These are phyloP conservation scores for Percopsis transmontana DNA, from an alignment of 2,113 vertebrate genomes.

Conservation along the genomic window DNA sequence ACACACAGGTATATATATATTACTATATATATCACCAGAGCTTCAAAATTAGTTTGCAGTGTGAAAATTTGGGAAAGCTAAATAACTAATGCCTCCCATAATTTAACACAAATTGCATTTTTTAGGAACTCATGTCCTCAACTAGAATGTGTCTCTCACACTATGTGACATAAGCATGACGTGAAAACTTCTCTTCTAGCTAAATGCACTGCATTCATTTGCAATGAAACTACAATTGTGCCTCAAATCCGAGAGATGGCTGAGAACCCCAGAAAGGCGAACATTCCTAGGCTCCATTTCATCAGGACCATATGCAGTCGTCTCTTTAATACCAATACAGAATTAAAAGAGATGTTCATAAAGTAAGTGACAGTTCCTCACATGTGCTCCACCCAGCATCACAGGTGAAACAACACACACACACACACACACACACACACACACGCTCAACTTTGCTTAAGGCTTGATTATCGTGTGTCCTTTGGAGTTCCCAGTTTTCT, in stretches of 20 bases:
- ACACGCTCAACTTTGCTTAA: not conserved
- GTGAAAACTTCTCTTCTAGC: no score
- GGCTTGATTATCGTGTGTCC: not conserved
- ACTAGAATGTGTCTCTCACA: no score
- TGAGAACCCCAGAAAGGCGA: accelerated
- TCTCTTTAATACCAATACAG: accelerated
- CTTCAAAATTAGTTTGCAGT: no score
- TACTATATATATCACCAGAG: not conserved
- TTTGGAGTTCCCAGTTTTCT: not conserved
- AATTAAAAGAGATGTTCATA: not conserved
- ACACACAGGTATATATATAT: no score
- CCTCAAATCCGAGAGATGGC: accelerated
- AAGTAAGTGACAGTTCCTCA: slow-evolving; percentile 28
- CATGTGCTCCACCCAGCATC: not conserved
- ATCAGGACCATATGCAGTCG: not conserved
- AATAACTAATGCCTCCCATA: no score
- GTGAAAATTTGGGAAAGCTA: no score
- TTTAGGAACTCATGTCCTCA: no score
- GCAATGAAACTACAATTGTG: accelerated
- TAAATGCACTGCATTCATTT: no score
- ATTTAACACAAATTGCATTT: no score
- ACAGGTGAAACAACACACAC: not conserved
- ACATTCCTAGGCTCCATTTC: slow-evolving; percentile 5
- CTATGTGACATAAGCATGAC: no score
- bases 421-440: not conserved